A percentile compares a stretch with the other conserved stretches of the same genome.
phyloP scores from a whole-genome alignment of 92 coral and sea anemone species.

The Epizoanthus illoricatus region DNA sequence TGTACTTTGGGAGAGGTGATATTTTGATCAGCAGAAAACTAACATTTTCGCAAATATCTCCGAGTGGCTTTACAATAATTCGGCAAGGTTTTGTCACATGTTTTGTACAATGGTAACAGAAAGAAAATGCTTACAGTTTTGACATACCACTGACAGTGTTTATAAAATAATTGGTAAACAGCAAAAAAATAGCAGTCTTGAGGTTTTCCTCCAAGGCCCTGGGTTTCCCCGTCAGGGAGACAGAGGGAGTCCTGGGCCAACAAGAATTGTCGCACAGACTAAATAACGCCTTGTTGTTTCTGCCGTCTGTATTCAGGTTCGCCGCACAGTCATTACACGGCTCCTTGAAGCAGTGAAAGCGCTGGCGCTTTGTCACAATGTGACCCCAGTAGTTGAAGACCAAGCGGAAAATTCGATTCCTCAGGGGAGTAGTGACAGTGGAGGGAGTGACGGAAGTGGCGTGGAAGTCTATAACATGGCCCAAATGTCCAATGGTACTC shows the following conservation, averaged over 20 bases:
- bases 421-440: constrained; percentile 59
- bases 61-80: too few relatives aligned
- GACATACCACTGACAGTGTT: too few relatives aligned
- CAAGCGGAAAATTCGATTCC: constrained; percentile 45
- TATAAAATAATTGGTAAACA: too few relatives aligned
- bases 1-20: too few relatives aligned
- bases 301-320: constrained; percentile 59
- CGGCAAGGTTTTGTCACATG: too few relatives aligned
- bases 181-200: too few relatives aligned
- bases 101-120: too few relatives aligned
- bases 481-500: constrained; percentile 41
- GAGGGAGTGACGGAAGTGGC: constrained; percentile 75
- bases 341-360: constrained; percentile 98
- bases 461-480: constrained; percentile 47
- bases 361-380: constrained; percentile 95
- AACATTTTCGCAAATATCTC: too few relatives aligned
- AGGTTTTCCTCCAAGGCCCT: too few relatives aligned
- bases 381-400: constrained; percentile 89
- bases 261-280: not conserved
- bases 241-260: not conserved
- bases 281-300: not conserved
- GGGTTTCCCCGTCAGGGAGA: too few relatives aligned
- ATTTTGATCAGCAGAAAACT: too few relatives aligned
- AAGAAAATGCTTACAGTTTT: too few relatives aligned
- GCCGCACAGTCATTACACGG: constrained; percentile 96